A percentile compares a stretch with the other conserved stretches of the same genome.
Evolutionary conservation across 1,140 invertebrate genomes (phyloP).

Genomic region (Hestina assimilis): DNA sequence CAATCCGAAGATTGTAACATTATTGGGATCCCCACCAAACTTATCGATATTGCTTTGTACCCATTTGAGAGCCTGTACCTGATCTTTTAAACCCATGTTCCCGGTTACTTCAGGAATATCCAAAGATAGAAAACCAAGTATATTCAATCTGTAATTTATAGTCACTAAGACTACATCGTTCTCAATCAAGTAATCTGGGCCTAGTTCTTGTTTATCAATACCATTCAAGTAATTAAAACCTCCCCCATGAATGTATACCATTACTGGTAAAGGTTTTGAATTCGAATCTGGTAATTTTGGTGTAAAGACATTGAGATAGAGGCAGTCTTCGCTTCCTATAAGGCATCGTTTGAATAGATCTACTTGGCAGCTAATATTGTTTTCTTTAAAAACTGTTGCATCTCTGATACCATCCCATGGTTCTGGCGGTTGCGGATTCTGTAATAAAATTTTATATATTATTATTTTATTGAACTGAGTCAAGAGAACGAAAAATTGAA

Average conservation of each 20-base stretch:
- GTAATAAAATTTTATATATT: constrained; percentile 7
- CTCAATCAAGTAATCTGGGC: constrained; percentile 73
- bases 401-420: constrained; percentile 45
- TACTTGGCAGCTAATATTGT: constrained; percentile 28
- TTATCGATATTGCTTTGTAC: constrained; percentile 55
- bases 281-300: constrained; percentile 28
- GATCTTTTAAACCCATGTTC: constrained; percentile 78
- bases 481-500: too few relatives aligned
- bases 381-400: constrained; percentile 25
- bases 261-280: constrained; percentile 78
- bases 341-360: constrained; percentile 7
- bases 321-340: constrained; percentile 49
- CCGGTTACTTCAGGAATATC: constrained; percentile 61
- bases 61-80: constrained; percentile 62
- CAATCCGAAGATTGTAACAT: constrained; percentile 73
- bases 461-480: too few relatives aligned
- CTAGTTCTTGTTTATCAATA: constrained; percentile 39
- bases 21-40: constrained; percentile 60
- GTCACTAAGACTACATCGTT: constrained; percentile 79
- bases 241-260: constrained; percentile 87
- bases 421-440: constrained; percentile 34
- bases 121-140: constrained; percentile 74
- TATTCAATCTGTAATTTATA: constrained; percentile 80
- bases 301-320: constrained; percentile 50
- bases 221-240: constrained; percentile 80